Evolutionary conservation across 2,113 vertebrate genomes (phyloP).

Genomic region (Orcinus orca): DNA sequence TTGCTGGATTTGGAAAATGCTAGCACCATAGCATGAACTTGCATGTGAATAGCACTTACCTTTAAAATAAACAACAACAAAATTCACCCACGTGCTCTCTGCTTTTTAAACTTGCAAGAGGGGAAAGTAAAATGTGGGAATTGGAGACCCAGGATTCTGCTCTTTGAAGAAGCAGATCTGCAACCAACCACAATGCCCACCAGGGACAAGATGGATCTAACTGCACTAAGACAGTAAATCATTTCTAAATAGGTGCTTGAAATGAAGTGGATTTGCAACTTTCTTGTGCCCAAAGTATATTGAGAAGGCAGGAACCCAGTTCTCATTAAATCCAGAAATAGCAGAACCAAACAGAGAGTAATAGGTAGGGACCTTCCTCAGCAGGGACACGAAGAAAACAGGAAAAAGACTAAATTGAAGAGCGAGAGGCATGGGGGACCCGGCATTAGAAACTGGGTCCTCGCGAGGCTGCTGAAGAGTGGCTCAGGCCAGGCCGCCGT

Average conservation of each 20-base stretch:
- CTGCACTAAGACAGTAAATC: background rate
- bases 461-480: fast-evolving
- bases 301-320: no score
- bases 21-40: background rate
- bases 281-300: background rate
- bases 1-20: background rate
- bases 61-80: background rate
- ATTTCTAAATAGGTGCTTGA: background rate
- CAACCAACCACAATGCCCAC: fast-evolving
- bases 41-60: background rate
- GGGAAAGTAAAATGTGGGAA: fast-evolving
- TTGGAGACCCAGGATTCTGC: background rate
- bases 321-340: background rate
- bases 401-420: background rate
- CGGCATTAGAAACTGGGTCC: background rate
- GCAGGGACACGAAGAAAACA: background rate
- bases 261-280: background rate
- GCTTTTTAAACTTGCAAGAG: background rate
- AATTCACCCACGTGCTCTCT: background rate
- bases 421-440: fast-evolving
- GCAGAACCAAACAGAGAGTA: background rate
- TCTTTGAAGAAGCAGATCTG: background rate
- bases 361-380: background rate
- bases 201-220: background rate
- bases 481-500: fast-evolving